Evolutionary conservation across 30 jellyfish, hydroid and myxozoan species (phyloP), one percentile per base, ranked within the genome.

Genomic region (Pseudorhiza aurosa): DNA sequence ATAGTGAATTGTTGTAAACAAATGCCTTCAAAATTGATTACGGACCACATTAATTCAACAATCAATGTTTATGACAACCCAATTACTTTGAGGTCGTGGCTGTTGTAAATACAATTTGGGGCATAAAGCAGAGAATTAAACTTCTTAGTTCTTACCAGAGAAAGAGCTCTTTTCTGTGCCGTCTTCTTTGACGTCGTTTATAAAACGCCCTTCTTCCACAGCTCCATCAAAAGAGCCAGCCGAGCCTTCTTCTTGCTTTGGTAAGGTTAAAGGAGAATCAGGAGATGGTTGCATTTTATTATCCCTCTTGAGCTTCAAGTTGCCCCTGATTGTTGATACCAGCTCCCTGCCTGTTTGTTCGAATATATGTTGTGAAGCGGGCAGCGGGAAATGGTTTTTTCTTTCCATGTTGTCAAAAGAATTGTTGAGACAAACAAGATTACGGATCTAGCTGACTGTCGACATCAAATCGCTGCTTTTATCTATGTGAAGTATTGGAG

Each of bases 391-490:
- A 80, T 80, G 91, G 30, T 50, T 80, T 80, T 80, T 80, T 80
- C 91, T 80, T 80, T 80, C 91, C 91, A 80, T 80, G 91, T 80
- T 80, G 91, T 80, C 76, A 80, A 64, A 53, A 53, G 91, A 80
- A 80, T 80, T 80, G 91, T 80, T 80, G 91, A 80, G 91, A 50
- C 82, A 80, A 80, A 80, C 84, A 80, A 55, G 91, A 80, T 80
- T 80, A 80, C 63, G 59, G 84, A 51, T 80, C 77, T 65, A 80
- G 84, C 72, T 65, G 75, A 63, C 67, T 80, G 91, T 80, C 91
- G 91, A 80, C 83, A 67, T 80, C 91, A 80, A 80, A 55, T 80
- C 91, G 83, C 84, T 65, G 91, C 77, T 57, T 80, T 80, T 80
- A 80, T 80, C 91, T 64, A 18, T 12, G 77, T 80, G 91, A 80